These are phyloP conservation scores for Clupea harengus DNA, from an alignment of 2,113 vertebrate genomes.

Conservation along the genomic window DNA sequence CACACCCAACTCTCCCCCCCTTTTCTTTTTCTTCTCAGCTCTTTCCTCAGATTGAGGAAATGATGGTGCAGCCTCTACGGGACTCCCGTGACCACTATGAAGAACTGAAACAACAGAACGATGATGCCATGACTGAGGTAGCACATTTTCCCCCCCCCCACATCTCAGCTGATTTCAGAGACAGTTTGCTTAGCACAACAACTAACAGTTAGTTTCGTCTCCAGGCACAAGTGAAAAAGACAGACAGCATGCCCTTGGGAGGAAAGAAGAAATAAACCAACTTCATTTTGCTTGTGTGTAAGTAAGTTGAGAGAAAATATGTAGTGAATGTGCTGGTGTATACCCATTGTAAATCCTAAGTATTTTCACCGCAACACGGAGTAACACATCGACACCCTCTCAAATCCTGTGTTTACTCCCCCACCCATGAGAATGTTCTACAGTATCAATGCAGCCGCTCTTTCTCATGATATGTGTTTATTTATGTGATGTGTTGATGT, in stretches of 20 bases:
- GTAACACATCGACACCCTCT: background rate
- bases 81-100: constrained; percentile 81
- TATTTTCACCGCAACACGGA: background rate
- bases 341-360: background rate
- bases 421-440: no score
- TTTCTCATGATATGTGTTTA: background rate
- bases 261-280: constrained; percentile 71
- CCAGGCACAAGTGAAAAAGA: constrained; percentile 78
- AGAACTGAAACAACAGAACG: constrained; percentile 76
- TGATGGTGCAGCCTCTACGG: constrained; percentile 79
- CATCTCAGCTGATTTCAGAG: background rate
- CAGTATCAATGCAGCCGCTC: background rate
- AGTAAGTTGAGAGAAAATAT: background rate
- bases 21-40: constrained; percentile 58
- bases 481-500: background rate
- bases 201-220: constrained; percentile 50
- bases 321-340: background rate
- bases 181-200: constrained; percentile 10
- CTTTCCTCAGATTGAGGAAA: constrained; percentile 81
- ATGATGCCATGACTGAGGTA: constrained; percentile 81
- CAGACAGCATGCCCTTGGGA: constrained; percentile 75
- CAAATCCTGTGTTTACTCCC: no score
- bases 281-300: background rate
- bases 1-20: background rate
- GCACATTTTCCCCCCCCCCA: constrained; percentile 22